Evolutionary conservation across 2,888 invertebrate genomes (phyloP), one percentile per base, ranked within the genome.

Genomic region (Bruchidius siliquastri): DNA sequence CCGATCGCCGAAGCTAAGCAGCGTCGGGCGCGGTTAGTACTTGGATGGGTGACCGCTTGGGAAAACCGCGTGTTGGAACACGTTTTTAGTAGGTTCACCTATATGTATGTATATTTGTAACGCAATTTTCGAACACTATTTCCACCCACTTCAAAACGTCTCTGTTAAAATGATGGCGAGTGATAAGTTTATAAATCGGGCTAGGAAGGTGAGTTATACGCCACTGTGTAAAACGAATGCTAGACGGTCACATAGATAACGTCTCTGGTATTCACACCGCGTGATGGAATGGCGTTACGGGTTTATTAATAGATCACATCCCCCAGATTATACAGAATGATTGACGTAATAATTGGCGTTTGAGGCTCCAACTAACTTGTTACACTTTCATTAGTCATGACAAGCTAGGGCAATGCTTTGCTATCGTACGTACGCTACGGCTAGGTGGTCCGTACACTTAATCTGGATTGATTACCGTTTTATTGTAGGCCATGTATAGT

Each of bases 231-330:
- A 49, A 49, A 67, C 18, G 49, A 8, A 49, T 8, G 30, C 68
- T 73, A 74, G 72, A 76, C 75, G 69, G 75, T 76, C 77, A 77
- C 77, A 77, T 76, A 79, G 49, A 49, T 49, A 49, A 8, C 49
- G 49, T 49, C 49, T 49, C 6, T 49, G 49, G 49, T 49, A 18
- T 4, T 49, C 49, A 49, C 49, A 49, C 49, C 49, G 18, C 49
- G 18, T 49, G 49, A 49, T 49, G 49, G 49, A 49, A 49, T 49
- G 49, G 72, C 74, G 77, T 77, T 77, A 75, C 76, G 75, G 76
- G 76, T 77, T 78, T 78, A 79, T 78, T 80, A 80, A 78, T 78
- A 79, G 79, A 80, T 77, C 70, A 75, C 74, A 77, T 79, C 78
- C 77, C n/a, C 74, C 73, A 72, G 77, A 80, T 80, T 80, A 79